A percentile compares a stretch with the other conserved stretches of the same genome.
phyloP scores from a whole-genome alignment of 2,888 invertebrate species.

The Lochmaea capreae region DNA sequence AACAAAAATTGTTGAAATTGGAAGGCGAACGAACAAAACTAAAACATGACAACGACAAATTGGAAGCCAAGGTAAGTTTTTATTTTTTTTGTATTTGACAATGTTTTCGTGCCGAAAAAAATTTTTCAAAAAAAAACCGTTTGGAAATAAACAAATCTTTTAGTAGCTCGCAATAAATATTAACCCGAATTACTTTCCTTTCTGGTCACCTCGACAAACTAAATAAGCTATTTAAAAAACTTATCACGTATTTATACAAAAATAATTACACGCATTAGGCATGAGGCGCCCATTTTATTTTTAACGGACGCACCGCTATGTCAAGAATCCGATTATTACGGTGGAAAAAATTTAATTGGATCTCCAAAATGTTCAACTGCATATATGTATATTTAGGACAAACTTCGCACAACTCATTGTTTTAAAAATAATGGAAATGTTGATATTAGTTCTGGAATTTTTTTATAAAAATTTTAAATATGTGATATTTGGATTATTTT shows the following conservation, averaged over 20 bases:
- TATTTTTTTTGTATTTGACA: background rate
- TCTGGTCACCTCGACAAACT: slow-evolving; percentile 9
- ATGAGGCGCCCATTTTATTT: slow-evolving; percentile 19
- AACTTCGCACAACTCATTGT: too few relatives aligned
- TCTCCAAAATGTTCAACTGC: background rate
- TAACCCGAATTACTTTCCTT: slow-evolving; percentile 12
- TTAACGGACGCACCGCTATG: slow-evolving; percentile 12
- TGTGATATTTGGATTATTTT: too few relatives aligned
- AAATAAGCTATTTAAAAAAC: slow-evolving; percentile 8
- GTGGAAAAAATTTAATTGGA: background rate
- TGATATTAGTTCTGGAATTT: too few relatives aligned
- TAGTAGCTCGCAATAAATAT: background rate
- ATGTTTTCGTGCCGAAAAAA: background rate
- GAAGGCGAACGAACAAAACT: slow-evolving; percentile 87
- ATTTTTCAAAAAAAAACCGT: too few relatives aligned
- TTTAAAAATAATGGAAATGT: too few relatives aligned
- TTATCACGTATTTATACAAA: slow-evolving; percentile 16
- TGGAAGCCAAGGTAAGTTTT: slow-evolving; percentile 89
- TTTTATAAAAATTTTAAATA: too few relatives aligned
- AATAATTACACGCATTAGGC: slow-evolving; percentile 21
- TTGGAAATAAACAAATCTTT: background rate
- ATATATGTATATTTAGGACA: too few relatives aligned
- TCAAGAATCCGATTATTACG: background rate
- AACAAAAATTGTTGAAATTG: slow-evolving; percentile 85
- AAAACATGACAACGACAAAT: slow-evolving; percentile 88